Percentiles rank a stretch among this genome's conserved stretches.
These are phyloP conservation scores for Actenoides lindsayi DNA, from an alignment of 2,113 vertebrate species.

Conservation along the genomic window DNA sequence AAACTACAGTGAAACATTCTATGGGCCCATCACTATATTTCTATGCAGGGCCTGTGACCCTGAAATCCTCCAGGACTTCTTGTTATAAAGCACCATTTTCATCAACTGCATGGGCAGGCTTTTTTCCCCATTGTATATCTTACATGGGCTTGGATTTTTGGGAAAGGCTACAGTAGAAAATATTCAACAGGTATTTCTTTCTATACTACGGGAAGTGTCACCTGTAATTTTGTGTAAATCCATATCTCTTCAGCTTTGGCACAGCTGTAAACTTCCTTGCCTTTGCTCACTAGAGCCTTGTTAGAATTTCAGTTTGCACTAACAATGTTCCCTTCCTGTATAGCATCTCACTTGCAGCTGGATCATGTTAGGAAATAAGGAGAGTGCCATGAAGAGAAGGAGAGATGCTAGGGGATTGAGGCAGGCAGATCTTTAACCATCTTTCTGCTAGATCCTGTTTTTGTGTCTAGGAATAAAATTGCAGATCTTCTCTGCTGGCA, in stretches of 20 bases:
- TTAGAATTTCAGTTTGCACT: background rate
- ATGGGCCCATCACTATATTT: background rate
- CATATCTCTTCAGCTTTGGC: background rate
- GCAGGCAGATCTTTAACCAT: background rate
- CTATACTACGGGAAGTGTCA: background rate
- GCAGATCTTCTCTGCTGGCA: constrained; percentile 9
- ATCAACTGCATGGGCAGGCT: background rate
- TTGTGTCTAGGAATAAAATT: background rate
- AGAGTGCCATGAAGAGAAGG: background rate
- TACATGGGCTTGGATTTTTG: background rate
- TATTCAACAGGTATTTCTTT: background rate
- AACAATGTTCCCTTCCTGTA: background rate
- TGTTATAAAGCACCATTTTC: background rate
- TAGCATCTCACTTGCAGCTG: background rate
- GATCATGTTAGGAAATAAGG: background rate
- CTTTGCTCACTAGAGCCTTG: background rate
- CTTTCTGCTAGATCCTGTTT: background rate
- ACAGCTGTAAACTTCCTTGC: background rate
- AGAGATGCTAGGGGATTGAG: background rate
- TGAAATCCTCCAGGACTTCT: background rate
- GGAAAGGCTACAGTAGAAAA: background rate
- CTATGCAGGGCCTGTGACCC: background rate
- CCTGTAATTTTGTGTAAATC: background rate
- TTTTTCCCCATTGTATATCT: rapidly evolving
- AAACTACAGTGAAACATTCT: background rate